These are phyloP conservation scores for Prorops nasuta DNA, from an alignment of 1,140 invertebrate species.

Conservation along the genomic window DNA sequence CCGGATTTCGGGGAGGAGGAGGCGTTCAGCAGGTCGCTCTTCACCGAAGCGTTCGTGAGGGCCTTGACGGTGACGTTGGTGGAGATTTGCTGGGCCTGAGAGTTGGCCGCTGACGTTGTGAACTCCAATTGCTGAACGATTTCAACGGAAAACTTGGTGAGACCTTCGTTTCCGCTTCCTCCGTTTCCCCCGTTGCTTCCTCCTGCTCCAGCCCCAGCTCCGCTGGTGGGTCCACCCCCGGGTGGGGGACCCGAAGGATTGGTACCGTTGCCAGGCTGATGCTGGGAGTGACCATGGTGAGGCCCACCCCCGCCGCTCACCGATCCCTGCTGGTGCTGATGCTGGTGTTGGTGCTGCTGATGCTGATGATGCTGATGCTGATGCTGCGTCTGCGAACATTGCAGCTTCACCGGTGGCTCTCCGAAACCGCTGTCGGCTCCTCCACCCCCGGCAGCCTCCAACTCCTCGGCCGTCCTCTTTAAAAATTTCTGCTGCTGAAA, in stretches of 20 bases:
- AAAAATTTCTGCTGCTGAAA: conserved; percentile 82
- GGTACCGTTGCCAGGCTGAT: conserved; percentile 41
- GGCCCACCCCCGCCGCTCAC: conserved; percentile 28
- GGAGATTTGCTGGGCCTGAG: conserved; percentile 84
- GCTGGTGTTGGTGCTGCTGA: conserved; percentile 23
- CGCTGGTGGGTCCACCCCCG: conserved; percentile 32
- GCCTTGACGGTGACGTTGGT: conserved; percentile 92
- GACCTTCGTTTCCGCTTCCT: conserved; percentile 57
- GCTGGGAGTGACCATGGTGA: conserved; percentile 44
- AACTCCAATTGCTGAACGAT: conserved; percentile 88
- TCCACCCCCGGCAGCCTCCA: conserved; percentile 60
- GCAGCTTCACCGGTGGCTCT: conserved; percentile 76
- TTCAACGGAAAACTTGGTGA: conserved; percentile 85
- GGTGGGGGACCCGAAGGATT: conserved; percentile 34
- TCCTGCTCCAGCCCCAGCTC: conserved; percentile 42
- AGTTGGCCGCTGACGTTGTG: conserved; percentile 76
- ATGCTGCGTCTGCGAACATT: conserved; percentile 63
- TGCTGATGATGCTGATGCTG: conserved; percentile 45
- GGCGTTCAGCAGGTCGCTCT: conserved; percentile 63
- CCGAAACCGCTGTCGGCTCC: conserved; percentile 56
- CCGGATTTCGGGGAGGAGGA: conserved; percentile 58
- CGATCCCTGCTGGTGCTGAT: conserved; percentile 8
- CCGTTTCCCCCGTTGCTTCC: conserved; percentile 33
- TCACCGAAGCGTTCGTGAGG: conserved; percentile 78
- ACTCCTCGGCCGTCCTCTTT: conserved; percentile 72